Conservation (phyloP, 2,113 vertebrate genomes). For the Coreoperca whiteheadi region DNA sequence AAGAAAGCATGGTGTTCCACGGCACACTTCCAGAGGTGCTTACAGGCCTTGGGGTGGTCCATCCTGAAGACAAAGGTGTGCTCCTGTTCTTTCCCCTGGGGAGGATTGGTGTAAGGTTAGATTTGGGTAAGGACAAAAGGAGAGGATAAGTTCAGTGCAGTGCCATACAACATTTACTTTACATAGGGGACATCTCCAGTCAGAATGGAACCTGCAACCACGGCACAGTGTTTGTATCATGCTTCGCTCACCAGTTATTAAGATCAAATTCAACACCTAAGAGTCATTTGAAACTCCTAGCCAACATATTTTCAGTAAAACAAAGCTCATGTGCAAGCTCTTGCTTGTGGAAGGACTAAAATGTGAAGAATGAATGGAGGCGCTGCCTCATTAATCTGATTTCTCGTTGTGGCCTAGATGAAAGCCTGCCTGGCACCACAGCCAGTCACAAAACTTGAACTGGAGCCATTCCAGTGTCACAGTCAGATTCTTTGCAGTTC, state of each 20-base stretch:
- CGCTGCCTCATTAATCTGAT: conserved; percentile 48
- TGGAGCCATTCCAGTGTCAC: conserved; percentile 10
- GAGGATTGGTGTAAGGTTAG: not conserved
- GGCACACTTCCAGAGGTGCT: conserved; percentile 98
- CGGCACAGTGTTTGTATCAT: not conserved
- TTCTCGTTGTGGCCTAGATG: conserved; percentile 7
- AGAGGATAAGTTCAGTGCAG: not conserved
- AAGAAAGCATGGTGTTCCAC: conserved; percentile 99
- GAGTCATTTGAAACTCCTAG: not conserved
- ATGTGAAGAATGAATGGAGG: conserved; percentile 29
- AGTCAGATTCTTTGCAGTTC: not conserved
- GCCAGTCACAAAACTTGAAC: not conserved
- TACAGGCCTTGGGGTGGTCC: conserved; percentile 98
- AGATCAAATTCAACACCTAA: not conserved
- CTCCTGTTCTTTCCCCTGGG: conserved; percentile 97
- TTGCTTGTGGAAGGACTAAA: not conserved
- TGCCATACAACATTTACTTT: not conserved
- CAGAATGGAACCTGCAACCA: not conserved
- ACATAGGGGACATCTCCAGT: not conserved
- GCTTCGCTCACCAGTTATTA: not conserved
- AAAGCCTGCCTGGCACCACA: conserved; percentile 9
- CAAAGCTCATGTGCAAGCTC: not conserved
- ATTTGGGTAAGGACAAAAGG: not conserved
- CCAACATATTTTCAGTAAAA: not conserved
- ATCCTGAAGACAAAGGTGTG: conserved; percentile 98